Evolutionary conservation across 2,888 invertebrate genomes (phyloP).

Genomic region (Chirona hameri): DNA sequence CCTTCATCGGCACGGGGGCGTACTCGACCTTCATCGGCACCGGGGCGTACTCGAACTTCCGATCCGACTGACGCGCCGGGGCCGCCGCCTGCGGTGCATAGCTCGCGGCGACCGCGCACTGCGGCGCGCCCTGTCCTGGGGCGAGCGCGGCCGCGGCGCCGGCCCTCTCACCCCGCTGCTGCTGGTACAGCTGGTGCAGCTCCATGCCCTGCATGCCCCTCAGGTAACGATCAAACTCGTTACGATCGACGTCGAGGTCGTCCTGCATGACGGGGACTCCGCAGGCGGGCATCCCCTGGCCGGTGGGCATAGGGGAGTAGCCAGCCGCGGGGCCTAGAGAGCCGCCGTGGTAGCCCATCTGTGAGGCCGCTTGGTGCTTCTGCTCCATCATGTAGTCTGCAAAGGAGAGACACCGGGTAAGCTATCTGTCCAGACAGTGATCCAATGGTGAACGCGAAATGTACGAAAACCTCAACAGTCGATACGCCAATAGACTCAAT

Average conservation of each 20-base stretch:
- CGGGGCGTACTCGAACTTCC: slow-evolving; percentile 32
- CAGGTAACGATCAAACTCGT: slow-evolving; percentile 38
- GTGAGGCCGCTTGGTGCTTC: background rate
- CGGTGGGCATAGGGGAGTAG: background rate
- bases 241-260: slow-evolving; percentile 36
- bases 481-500: no score
- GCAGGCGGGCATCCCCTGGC: background rate
- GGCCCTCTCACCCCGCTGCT: background rate
- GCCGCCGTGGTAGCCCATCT: slow-evolving; percentile 7
- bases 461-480: no score
- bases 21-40: slow-evolving; percentile 31
- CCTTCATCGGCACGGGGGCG: slow-evolving; percentile 13
- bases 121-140: slow-evolving; percentile 24
- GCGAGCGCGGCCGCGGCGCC: background rate
- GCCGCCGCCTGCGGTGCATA: background rate
- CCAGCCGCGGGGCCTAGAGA: background rate
- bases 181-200: background rate
- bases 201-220: slow-evolving; percentile 27
- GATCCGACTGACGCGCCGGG: slow-evolving; percentile 25
- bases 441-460: background rate
- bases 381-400: background rate
- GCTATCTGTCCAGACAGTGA: background rate
- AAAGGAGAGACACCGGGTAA: background rate
- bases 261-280: slow-evolving; percentile 33
- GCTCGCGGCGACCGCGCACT: background rate